These are phyloP conservation scores for Orthosia incerta DNA, from an alignment of 2,888 invertebrate genomes.

Conservation along the genomic window DNA sequence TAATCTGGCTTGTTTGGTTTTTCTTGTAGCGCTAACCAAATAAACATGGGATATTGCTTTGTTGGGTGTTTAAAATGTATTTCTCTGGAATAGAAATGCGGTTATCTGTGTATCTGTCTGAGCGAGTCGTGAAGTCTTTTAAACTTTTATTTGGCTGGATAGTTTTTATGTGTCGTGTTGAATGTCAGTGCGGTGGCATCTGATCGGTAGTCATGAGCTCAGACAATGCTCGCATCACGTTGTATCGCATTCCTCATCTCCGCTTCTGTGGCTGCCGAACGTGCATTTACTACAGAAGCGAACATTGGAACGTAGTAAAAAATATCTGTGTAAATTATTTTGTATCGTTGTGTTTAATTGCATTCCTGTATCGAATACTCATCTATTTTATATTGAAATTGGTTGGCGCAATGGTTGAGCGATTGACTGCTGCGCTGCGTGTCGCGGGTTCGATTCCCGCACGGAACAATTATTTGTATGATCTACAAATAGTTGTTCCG, in stretches of 20 bases:
- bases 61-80: conserved; percentile 56
- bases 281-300: conserved; percentile 65
- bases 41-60: conserved; percentile 52
- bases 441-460: too few relatives aligned
- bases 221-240: conserved; percentile 78
- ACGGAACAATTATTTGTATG: too few relatives aligned
- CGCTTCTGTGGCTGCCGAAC: conserved; percentile 72
- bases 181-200: conserved; percentile 69
- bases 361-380: conserved; percentile 19
- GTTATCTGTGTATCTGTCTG: conserved; percentile 66
- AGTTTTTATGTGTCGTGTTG: conserved; percentile 69
- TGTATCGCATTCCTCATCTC: conserved; percentile 81
- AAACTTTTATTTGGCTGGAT: conserved; percentile 64
- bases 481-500: too few relatives aligned
- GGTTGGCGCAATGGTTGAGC: too few relatives aligned
- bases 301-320: conserved; percentile 52
- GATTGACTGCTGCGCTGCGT: too few relatives aligned
- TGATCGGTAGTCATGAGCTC: conserved; percentile 74
- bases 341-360: conserved; percentile 30
- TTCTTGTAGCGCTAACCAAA: conserved; percentile 62
- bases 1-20: conserved; percentile 73
- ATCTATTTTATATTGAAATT: background rate
- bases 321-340: conserved; percentile 28
- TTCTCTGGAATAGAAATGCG: conserved; percentile 58
- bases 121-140: conserved; percentile 58